Conservation (phyloP, 2,797 vertebrate species). For the Bovichtus variegatus region DNA sequence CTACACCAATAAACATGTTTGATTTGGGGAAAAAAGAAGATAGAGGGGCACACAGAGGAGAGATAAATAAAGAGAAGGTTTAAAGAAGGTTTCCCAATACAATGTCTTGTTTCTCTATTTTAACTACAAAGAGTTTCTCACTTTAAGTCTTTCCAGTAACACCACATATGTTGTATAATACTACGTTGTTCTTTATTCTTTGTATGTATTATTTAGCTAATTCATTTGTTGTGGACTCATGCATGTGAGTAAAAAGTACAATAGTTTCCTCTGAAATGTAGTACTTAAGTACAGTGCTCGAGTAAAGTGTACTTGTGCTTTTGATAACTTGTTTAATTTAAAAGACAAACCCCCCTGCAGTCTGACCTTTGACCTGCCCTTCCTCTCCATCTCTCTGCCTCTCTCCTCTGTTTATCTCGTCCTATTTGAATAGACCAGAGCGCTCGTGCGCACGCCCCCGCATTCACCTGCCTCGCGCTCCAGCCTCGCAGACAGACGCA, state of each 20-base stretch:
- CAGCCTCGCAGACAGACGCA: background rate
- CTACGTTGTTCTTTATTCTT: background rate
- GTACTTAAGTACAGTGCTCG: too few species aligned
- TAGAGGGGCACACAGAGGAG: too few species aligned
- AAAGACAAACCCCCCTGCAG: background rate
- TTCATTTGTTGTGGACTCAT: too few species aligned
- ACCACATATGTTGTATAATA: background rate
- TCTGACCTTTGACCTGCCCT: constrained; percentile 9
- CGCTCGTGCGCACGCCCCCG: constrained; percentile 10
- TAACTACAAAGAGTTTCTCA: too few species aligned
- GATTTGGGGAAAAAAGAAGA: too few species aligned
- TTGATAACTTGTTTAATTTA: background rate
- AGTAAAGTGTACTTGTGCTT: too few species aligned
- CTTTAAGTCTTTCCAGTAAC: background rate
- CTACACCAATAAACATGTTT: background rate
- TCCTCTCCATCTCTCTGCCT: constrained; percentile 16
- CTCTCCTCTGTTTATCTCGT: constrained; percentile 35
- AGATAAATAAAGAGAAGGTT: too few species aligned
- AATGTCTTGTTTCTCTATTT: too few species aligned
- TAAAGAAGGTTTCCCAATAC: too few species aligned
- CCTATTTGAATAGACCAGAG: constrained; percentile 46
- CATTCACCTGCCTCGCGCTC: constrained; percentile 5
- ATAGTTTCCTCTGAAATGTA: too few species aligned
- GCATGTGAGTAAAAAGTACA: too few species aligned
- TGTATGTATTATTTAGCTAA: too few species aligned